These are phyloP conservation scores for Euura saliciscinereae DNA, from an alignment of 1,140 invertebrate species.

Conservation along the genomic window DNA sequence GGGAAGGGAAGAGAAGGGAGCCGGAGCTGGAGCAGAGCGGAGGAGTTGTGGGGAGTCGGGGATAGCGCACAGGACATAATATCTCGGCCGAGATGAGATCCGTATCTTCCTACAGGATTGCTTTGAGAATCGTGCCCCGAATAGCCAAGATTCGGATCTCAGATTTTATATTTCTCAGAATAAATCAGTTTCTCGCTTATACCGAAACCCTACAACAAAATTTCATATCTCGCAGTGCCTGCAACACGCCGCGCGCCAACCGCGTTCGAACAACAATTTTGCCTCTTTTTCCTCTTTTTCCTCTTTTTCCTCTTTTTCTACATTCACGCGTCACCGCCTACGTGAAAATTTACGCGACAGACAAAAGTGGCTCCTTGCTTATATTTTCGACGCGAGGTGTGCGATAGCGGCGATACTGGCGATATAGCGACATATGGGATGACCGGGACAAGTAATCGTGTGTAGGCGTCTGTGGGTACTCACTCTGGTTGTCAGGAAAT, in stretches of 20 bases:
- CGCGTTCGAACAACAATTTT: too few relatives aligned
- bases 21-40: too few relatives aligned
- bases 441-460: background rate
- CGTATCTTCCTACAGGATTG: constrained; percentile 1
- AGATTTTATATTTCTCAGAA: background rate
- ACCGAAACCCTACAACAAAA: too few relatives aligned
- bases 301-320: too few relatives aligned
- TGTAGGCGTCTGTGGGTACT: background rate
- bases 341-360: background rate
- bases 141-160: constrained; percentile 1
- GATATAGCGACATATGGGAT: background rate
- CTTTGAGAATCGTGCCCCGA: constrained; percentile 1
- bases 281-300: too few relatives aligned
- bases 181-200: background rate
- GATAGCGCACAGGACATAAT: background rate
- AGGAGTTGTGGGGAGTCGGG: too few relatives aligned
- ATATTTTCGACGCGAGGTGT: background rate
- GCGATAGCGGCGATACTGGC: background rate
- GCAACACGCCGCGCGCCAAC: too few relatives aligned
- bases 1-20: background rate
- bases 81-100: constrained; percentile 6
- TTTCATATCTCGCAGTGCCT: too few relatives aligned
- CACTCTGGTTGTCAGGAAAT: constrained; percentile 7
- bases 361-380: background rate
- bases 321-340: too few relatives aligned